These are phyloP conservation scores for Copidosoma aretas DNA, from an alignment of 2,888 invertebrate genomes.

Conservation along the genomic window DNA sequence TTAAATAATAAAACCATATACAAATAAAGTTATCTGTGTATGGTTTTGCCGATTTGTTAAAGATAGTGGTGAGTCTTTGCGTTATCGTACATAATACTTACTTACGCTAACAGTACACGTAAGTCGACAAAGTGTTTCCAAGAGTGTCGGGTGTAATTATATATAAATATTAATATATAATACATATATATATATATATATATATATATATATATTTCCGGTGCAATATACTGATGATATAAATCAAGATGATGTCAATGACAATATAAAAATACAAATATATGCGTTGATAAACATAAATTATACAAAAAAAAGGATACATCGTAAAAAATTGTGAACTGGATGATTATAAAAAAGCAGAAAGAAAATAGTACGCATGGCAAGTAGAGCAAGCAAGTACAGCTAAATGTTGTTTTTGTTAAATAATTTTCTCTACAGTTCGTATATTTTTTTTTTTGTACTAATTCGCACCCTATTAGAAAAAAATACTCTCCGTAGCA, in stretches of 20 bases:
- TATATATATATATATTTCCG: conserved; percentile 36
- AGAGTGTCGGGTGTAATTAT: conserved; percentile 43
- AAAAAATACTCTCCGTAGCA: too few species aligned
- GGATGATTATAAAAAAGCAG: conserved; percentile 4
- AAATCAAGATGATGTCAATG: conserved; percentile 26
- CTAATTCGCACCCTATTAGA: too few species aligned
- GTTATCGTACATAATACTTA: conserved; percentile 2
- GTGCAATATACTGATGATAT: conserved; percentile 20
- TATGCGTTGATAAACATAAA: conserved; percentile 20
- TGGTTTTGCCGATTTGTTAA: background rate
- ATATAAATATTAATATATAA: too few species aligned
- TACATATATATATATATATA: too few species aligned
- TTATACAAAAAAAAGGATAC: conserved; percentile 26
- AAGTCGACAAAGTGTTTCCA: conserved; percentile 59
- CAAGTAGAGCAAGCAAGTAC: background rate
- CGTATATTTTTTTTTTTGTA: too few species aligned
- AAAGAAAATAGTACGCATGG: background rate
- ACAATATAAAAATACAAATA: conserved; percentile 27
- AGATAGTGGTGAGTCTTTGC: conserved; percentile 17
- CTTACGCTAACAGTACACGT: conserved; percentile 39
- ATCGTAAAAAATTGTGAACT: conserved; percentile 35
- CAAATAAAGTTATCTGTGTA: too few species aligned
- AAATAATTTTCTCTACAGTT: too few species aligned
- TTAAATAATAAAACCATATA: too few species aligned
- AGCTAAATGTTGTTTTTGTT: too few species aligned